These are phyloP conservation scores for Spilogale gracilis DNA, from an alignment of 2,113 vertebrate genomes.

Conservation along the genomic window DNA sequence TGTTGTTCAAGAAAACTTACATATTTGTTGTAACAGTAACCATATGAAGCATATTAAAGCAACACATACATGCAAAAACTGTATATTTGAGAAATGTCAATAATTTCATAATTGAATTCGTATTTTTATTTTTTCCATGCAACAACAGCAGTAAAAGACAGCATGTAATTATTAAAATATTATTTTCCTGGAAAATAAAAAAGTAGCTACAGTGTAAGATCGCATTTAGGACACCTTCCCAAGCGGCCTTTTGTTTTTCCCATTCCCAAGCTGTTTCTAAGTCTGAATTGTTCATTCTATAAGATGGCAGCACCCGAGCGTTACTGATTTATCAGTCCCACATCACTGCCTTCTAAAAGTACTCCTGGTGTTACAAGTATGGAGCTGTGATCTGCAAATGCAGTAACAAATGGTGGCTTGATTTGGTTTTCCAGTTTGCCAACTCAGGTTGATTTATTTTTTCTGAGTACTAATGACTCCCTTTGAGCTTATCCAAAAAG, in stretches of 20 bases:
- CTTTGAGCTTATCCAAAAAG: constrained; percentile 4
- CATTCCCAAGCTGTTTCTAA: not conserved
- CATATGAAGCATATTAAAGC: constrained; percentile 55
- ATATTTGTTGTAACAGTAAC: constrained; percentile 71
- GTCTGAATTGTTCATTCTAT: not conserved
- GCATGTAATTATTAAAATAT: constrained; percentile 5
- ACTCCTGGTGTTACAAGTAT: not conserved
- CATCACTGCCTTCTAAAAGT: not conserved
- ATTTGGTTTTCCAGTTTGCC: constrained; percentile 39
- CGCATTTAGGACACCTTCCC: not conserved
- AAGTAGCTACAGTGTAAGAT: not conserved
- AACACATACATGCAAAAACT: not conserved
- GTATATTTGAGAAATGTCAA: constrained; percentile 47
- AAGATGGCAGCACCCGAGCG: not conserved
- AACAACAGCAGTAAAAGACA: not conserved
- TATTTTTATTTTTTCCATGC: not conserved
- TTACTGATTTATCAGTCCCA: not conserved
- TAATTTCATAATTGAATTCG: not conserved
- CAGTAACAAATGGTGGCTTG: not conserved
- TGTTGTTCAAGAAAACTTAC: constrained; percentile 69
- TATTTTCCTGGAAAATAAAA: constrained; percentile 28
- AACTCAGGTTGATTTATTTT: constrained; percentile 4
- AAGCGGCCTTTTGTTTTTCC: not conserved
- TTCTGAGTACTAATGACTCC: constrained; percentile 5
- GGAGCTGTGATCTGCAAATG: not conserved